phyloP scores from a whole-genome alignment of 2,797 vertebrate genomes.

The Megaceryle alcyon region DNA sequence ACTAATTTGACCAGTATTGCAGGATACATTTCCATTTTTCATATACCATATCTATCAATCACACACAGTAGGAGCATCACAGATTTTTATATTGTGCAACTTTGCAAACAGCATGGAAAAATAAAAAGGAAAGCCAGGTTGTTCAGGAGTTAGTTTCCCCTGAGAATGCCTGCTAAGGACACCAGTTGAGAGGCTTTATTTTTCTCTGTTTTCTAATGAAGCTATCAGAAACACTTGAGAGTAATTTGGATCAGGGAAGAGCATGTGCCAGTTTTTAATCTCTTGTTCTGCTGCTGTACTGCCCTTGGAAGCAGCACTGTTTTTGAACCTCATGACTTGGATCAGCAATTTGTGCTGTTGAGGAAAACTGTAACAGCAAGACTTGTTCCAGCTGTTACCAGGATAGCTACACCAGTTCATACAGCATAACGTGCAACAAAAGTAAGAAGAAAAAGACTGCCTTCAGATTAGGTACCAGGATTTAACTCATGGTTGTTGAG shows the following conservation, averaged over 20 bases:
- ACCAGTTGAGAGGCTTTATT: too few relatives aligned
- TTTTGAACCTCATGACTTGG: fast-evolving
- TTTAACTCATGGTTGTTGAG: neutral
- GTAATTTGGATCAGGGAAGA: neutral
- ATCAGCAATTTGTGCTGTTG: neutral
- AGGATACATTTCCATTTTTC: neutral
- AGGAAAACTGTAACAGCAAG: neutral
- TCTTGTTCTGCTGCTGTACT: neutral
- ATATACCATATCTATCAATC: neutral
- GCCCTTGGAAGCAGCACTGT: neutral
- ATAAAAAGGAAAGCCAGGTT: neutral
- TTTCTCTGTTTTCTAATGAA: neutral
- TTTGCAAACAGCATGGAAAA: neutral
- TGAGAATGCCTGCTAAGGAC: neutral
- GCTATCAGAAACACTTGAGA: neutral
- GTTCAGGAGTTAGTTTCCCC: neutral
- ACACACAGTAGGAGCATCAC: neutral
- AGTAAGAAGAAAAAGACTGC: neutral
- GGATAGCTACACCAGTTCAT: neutral
- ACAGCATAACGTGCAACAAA: neutral
- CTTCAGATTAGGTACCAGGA: neutral
- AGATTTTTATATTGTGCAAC: neutral
- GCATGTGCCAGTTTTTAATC: neutral
- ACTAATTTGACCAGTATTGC: neutral
- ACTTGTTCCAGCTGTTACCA: neutral